Percentiles rank a stretch among this genome's conserved stretches.
Evolutionary conservation across 2,113 vertebrate genomes (phyloP).

Genomic region (Charadrius vociferus): DNA sequence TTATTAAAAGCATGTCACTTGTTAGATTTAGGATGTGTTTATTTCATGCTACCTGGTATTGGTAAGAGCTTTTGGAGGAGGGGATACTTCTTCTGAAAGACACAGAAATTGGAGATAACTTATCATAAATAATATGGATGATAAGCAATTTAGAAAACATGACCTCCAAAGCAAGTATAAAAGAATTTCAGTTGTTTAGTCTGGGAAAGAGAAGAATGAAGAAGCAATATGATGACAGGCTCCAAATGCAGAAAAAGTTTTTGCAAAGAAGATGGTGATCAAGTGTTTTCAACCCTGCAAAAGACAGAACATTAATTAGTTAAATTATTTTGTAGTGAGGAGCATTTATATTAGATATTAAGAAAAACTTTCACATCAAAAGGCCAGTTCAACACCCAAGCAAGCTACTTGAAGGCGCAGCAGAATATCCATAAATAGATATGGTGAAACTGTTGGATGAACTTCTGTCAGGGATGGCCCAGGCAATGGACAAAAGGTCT

Average conservation of each 20-base stretch:
- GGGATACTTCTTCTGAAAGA: not conserved
- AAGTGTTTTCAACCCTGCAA: not conserved
- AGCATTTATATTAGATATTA: not conserved
- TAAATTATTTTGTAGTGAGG: not conserved
- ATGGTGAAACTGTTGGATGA: not conserved
- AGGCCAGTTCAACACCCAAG: not conserved
- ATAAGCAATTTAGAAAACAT: not conserved
- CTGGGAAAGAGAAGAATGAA: not conserved
- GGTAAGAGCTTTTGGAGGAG: not conserved
- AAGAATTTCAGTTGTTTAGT: slow-evolving; percentile 29
- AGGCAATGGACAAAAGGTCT: not conserved
- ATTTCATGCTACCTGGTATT: not conserved
- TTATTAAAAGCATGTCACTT: not conserved
- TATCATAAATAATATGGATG: not conserved
- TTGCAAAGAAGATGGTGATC: not conserved
- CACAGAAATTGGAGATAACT: not conserved
- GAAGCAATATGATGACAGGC: not conserved
- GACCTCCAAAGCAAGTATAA: not conserved
- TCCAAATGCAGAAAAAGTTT: not conserved
- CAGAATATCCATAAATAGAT: not conserved
- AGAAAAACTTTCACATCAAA: not conserved
- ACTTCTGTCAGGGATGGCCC: not conserved
- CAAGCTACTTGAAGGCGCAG: not conserved
- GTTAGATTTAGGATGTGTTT: not conserved
- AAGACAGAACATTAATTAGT: not conserved